phyloP scores from a whole-genome alignment of 2,888 invertebrate species.

The Onchidella celtica region DNA sequence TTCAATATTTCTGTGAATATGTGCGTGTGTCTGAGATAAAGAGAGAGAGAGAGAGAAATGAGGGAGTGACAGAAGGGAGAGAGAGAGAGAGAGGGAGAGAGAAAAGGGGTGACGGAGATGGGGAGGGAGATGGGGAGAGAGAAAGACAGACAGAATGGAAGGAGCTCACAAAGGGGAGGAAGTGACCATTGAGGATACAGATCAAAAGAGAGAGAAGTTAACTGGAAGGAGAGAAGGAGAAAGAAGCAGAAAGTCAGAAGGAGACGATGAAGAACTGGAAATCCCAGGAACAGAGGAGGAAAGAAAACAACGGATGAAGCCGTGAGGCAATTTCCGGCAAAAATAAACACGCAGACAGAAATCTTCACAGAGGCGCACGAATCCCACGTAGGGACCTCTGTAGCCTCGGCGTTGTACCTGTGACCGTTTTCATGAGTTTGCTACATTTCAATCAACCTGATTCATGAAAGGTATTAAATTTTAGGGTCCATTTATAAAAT shows the following conservation, averaged over 20 bases:
- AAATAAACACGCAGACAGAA: no score
- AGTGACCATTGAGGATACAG: not conserved
- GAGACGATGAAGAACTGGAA: not conserved
- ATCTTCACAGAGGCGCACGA: no score
- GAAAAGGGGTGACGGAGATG: not conserved
- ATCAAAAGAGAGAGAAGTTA: not conserved
- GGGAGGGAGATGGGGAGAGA: not conserved
- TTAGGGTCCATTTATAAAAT: no score
- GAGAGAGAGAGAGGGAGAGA: conserved; percentile 26
- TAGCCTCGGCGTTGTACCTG: no score
- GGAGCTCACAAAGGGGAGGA: not conserved
- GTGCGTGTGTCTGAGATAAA: no score
- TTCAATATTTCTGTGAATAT: no score
- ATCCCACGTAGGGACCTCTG: no score
- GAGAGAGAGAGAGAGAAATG: not conserved
- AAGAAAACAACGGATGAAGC: not conserved
- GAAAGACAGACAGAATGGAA: not conserved
- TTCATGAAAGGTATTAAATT: no score
- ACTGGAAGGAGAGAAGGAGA: not conserved
- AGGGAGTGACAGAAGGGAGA: not conserved
- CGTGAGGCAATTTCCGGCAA: no score
- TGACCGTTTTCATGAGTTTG: no score
- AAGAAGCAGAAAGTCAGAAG: not conserved
- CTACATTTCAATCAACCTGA: no score
- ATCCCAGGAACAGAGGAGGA: not conserved